Base-by-base conservation (phyloP, 2,888 invertebrate species). In the Ichneumon xanthorius region DNA sequence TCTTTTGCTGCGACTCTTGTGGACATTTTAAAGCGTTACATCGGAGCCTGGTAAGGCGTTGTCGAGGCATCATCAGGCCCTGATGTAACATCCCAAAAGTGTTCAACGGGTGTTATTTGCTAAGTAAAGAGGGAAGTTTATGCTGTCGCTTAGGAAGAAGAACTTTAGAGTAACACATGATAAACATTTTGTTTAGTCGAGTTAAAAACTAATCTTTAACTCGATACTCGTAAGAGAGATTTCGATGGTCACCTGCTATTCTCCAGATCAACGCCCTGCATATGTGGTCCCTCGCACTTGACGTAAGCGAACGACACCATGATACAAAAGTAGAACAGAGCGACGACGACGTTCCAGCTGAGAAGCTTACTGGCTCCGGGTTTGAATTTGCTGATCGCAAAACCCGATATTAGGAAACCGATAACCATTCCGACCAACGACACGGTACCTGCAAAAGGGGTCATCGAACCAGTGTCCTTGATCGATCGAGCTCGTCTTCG, bases 261-360 rank as follows among this genome's bases (percentile, higher is more conserved):
- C 4, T 90, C 81, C n/a, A 88, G 79, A 75, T 93, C 89, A 55
- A 94, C 88, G 45, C 94, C 95, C 67, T 92, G 91, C 40, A 95
- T 91, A 19, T 91, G 92, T 4, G 92, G 90, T 70, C 91, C 92
- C 1, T 93, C 89, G 89, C 96, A 96, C 63, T 95, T 95, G 61
- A 96, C 91, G 88, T 95, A 95, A 80, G 95, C 95, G 88, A 95
- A 95, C 0, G 94, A 91, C 11, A 95, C 90, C 89, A 95, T 95
- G 22, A 95, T 95, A 7, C 94, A 67, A 40, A 96, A 94, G 84
- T 94, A 95, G n/a, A 94, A 92, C 30, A 94, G 80, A 0, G 96
- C 96, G 40, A 96, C 95, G 4, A 96, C 86, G 0, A 96, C 95
- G 89, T 96, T 96, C 96, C 96, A 96, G 84, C 95, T 94, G 0